A percentile compares a stretch with the other conserved stretches of the same genome.
These are phyloP conservation scores for Bombus vancouverensis DNA, from an alignment of 1,140 invertebrate species.

Conservation along the genomic window DNA sequence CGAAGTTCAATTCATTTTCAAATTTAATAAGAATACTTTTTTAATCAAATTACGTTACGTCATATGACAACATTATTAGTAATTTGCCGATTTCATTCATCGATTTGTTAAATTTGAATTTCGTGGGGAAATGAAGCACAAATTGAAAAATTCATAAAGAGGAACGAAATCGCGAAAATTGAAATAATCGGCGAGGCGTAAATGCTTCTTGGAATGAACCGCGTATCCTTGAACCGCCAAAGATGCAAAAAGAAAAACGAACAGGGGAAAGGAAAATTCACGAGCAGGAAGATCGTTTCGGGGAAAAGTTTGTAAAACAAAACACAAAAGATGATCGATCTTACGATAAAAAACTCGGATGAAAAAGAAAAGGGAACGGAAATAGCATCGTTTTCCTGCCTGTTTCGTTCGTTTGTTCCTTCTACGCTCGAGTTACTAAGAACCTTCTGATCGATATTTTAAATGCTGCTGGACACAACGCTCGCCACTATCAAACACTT, in stretches of 20 bases:
- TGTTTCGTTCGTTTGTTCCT: conserved; percentile 18
- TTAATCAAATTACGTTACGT: neutral
- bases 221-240: conserved; percentile 7
- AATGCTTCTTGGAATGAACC: conserved; percentile 37
- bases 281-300: neutral
- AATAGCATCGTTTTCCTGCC: conserved; percentile 20
- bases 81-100: neutral
- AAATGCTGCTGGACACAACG: conserved; percentile 54
- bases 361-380: neutral
- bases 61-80: neutral
- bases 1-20: neutral
- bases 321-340: conserved; percentile 1
- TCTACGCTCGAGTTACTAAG: conserved; percentile 44
- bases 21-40: neutral
- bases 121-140: too few species aligned
- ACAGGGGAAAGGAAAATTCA: neutral
- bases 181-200: neutral
- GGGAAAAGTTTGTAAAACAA: neutral
- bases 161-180: neutral
- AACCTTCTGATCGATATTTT: conserved; percentile 35
- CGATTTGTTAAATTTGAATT: neutral
- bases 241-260: neutral
- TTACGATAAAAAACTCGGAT: neutral
- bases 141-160: neutral
- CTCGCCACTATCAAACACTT: conserved; percentile 50